These are phyloP conservation scores for Chiroxiphia lanceolata DNA, from an alignment of 2,797 vertebrate species.

Conservation along the genomic window DNA sequence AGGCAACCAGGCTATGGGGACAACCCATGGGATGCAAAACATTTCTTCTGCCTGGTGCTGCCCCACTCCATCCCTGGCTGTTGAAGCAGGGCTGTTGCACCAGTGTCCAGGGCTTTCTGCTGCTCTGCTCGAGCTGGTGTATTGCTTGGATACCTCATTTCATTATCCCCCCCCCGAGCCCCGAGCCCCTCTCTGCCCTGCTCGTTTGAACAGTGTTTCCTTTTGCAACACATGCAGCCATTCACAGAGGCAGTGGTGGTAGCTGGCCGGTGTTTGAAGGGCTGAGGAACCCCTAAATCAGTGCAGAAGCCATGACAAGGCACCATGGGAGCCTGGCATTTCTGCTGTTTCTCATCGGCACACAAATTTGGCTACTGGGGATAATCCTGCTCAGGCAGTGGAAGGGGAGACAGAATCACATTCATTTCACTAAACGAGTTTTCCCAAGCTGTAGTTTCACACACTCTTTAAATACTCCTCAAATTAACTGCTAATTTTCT, in stretches of 20 bases:
- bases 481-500: constrained; percentile 63
- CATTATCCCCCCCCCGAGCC: accelerated
- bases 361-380: background rate
- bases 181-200: accelerated
- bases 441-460: constrained; percentile 44
- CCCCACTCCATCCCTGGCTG: accelerated
- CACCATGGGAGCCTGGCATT: accelerated
- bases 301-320: background rate
- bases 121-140: background rate
- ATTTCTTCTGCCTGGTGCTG: background rate
- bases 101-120: background rate
- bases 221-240: background rate
- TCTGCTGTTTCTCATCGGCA: background rate
- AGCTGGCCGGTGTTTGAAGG: accelerated
- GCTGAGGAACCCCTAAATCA: background rate
- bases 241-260: background rate
- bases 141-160: accelerated
- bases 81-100: background rate
- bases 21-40: background rate
- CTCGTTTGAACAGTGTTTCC: background rate
- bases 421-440: background rate
- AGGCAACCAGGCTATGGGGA: accelerated
- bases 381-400: background rate
- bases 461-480: constrained; percentile 40
- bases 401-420: background rate